Conservation (phyloP, 2,797 vertebrate species). For the Ceryle rudis region DNA sequence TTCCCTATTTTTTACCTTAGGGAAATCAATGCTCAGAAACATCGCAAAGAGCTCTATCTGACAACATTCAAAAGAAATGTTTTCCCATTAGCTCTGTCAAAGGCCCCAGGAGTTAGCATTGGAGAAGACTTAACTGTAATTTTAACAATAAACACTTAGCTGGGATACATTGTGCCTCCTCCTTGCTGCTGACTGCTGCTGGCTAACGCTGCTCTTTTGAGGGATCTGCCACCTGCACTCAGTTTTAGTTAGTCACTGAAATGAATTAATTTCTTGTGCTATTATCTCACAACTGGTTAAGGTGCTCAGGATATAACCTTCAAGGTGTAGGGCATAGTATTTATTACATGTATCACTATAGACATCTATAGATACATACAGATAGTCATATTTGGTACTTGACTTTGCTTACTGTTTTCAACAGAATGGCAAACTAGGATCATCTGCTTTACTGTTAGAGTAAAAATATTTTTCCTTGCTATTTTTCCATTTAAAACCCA, state of each 20-base stretch:
- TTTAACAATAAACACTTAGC: neutral
- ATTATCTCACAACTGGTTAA: neutral
- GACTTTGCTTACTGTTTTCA: neutral
- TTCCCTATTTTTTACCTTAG: neutral
- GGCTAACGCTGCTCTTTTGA: neutral
- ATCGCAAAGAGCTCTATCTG: neutral
- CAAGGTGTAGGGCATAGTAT: neutral
- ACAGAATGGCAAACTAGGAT: neutral
- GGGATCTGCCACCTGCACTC: neutral
- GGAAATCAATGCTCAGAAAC: neutral
- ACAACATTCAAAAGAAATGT: neutral
- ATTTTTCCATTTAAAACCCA: neutral
- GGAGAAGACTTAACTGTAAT: neutral
- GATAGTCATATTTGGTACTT: neutral
- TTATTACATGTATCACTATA: too few species aligned
- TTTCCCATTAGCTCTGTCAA: neutral
- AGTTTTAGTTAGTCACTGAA: neutral
- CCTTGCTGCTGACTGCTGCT: neutral
- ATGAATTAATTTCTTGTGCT: neutral
- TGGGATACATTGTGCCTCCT: neutral
- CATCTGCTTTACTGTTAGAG: neutral
- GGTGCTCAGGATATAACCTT: neutral
- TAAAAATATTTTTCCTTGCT: neutral
- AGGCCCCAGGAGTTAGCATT: neutral
- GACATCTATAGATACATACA: rapidly evolving